A percentile compares a stretch with the other conserved stretches of the same genome.
These are phyloP conservation scores for Drosophila virilis DNA, from an alignment of 1,140 invertebrate species.

Conservation along the genomic window DNA sequence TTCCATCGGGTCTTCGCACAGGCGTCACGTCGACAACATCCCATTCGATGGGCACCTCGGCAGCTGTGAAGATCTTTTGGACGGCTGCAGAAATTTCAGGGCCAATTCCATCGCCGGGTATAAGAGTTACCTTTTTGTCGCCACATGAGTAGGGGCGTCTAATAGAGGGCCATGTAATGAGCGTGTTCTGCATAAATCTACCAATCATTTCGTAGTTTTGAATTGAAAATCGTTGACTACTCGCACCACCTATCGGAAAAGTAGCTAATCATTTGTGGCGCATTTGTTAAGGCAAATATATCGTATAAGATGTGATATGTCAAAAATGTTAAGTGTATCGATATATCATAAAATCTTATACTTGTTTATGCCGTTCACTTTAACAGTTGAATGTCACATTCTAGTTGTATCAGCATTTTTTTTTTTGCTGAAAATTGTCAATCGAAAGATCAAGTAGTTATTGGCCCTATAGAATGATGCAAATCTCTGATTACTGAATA, in stretches of 20 bases:
- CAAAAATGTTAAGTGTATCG: not conserved
- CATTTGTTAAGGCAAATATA: not conserved
- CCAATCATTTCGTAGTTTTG: constrained; percentile 4
- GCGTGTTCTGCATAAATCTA: not conserved
- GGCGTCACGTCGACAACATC: constrained; percentile 99
- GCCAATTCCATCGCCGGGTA: constrained; percentile 99
- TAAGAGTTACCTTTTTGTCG: constrained; percentile 90
- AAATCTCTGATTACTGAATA: not conserved
- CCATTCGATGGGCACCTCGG: constrained; percentile 99
- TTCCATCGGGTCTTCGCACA: constrained; percentile 97
- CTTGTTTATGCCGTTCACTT: not conserved
- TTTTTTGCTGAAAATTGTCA: too few species aligned
- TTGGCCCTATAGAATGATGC: not conserved
- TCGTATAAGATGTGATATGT: not conserved
- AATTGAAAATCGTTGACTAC: not conserved
- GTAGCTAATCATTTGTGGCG: not conserved
- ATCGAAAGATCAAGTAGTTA: not conserved
- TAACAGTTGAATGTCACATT: not conserved
- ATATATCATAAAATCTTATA: not conserved
- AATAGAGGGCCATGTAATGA: constrained; percentile 67
- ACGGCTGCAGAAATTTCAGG: constrained; percentile 99
- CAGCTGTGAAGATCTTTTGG: constrained; percentile 98
- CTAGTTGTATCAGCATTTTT: too few species aligned
- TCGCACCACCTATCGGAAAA: not conserved
- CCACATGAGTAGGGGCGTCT: constrained; percentile 84